Conservation (phyloP, 2,888 invertebrate genomes). For the Chelonus formosanus region DNA sequence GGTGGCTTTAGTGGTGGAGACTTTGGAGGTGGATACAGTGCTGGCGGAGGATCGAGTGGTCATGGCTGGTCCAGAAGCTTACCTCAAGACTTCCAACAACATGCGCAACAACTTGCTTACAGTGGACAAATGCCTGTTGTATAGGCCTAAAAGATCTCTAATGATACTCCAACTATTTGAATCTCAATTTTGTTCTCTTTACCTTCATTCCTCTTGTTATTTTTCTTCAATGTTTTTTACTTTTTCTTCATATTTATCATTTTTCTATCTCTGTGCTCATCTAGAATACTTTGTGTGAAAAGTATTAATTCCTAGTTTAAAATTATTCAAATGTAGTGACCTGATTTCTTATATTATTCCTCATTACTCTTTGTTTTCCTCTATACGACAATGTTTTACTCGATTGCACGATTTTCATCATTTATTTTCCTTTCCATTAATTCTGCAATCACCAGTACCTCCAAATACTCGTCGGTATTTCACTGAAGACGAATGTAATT, state of each 20-base stretch:
- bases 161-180: constrained; percentile 4
- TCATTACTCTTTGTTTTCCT: too few species aligned
- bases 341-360: too few species aligned
- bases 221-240: constrained; percentile 34
- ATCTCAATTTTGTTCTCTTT: constrained; percentile 13
- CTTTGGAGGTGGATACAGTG: constrained; percentile 70
- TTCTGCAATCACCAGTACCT: too few species aligned
- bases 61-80: constrained; percentile 78
- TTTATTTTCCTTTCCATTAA: too few species aligned
- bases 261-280: too few species aligned
- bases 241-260: constrained; percentile 3
- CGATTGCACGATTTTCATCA: too few species aligned
- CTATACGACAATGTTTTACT: too few species aligned
- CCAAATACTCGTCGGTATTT: too few species aligned
- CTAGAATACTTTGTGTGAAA: too few species aligned
- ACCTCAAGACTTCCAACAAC: constrained; percentile 61
- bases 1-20: constrained; percentile 68
- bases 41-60: constrained; percentile 71
- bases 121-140: constrained; percentile 75
- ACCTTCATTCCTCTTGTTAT: constrained; percentile 21
- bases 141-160: constrained; percentile 49
- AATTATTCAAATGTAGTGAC: too few species aligned
- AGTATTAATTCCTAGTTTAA: too few species aligned
- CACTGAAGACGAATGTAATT: too few species aligned
- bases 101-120: constrained; percentile 81